Conservation (phyloP, 1,140 invertebrate genomes). For the Xylocopa sonorina region DNA sequence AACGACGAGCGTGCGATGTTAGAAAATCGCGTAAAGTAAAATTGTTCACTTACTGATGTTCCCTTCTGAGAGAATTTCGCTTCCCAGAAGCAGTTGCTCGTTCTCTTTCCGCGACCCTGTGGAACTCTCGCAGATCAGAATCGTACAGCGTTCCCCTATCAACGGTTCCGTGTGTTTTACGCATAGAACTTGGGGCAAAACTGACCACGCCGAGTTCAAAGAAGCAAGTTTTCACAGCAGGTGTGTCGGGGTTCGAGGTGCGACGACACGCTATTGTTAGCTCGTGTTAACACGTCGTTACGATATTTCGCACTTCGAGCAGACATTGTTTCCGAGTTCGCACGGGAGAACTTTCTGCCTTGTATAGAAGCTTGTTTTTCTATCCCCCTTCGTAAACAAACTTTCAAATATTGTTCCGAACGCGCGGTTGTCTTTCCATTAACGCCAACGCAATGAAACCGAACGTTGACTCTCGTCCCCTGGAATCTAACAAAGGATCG, state of each 20-base stretch:
- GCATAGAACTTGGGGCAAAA: not conserved
- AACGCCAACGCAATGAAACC: not conserved
- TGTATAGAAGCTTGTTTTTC: too few species aligned
- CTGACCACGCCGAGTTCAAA: not conserved
- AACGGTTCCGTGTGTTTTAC: constrained; percentile 10
- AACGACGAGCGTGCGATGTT: too few species aligned
- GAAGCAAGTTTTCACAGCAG: constrained; percentile 12
- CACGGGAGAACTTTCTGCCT: not conserved
- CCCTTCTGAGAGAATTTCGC: not conserved
- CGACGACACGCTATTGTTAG: constrained; percentile 63
- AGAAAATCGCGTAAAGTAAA: not conserved
- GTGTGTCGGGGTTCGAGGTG: constrained; percentile 21
- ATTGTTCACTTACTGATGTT: constrained; percentile 4
- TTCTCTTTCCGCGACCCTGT: too few species aligned
- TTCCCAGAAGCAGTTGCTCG: not conserved
- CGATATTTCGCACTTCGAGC: constrained; percentile 72
- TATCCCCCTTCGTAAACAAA: not conserved
- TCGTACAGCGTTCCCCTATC: not conserved
- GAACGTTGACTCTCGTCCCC: too few species aligned
- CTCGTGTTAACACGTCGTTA: constrained; percentile 73
- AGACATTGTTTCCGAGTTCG: constrained; percentile 37
- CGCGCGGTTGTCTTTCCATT: not conserved
- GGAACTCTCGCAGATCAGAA: not conserved
- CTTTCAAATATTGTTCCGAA: not conserved
- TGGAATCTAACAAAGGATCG: too few species aligned